Conservation (phyloP, 2,113 vertebrate species). For the Melierax canorus region DNA sequence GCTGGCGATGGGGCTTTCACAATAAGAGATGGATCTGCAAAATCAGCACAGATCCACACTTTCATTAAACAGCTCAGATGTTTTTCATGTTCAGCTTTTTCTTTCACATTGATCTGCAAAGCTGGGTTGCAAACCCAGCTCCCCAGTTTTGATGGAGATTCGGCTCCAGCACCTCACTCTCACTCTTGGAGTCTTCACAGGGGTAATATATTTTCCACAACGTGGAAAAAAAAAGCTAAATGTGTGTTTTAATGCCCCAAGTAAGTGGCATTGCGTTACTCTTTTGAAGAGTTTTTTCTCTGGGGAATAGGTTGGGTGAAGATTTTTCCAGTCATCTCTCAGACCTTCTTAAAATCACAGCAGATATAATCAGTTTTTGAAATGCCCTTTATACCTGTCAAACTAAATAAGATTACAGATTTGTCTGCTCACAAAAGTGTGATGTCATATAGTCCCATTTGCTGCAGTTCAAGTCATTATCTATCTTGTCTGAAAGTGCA, state of each 20-base stretch:
- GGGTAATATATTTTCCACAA: neutral
- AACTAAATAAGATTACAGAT: slow-evolving; percentile 64
- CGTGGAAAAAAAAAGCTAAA: neutral
- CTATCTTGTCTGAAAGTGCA: slow-evolving; percentile 60
- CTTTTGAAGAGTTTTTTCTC: slow-evolving; percentile 33
- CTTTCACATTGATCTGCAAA: neutral
- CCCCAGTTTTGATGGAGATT: neutral
- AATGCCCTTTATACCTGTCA: slow-evolving; percentile 72
- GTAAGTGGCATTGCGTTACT: neutral
- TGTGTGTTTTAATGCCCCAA: neutral
- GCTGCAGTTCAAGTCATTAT: slow-evolving; percentile 57
- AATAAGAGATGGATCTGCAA: neutral
- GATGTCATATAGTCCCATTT: slow-evolving; percentile 69
- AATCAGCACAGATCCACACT: neutral
- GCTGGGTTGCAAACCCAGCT: neutral
- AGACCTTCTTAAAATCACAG: slow-evolving; percentile 63
- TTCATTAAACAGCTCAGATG: neutral
- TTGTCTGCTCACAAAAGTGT: slow-evolving; percentile 62
- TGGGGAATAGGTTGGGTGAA: slow-evolving; percentile 4
- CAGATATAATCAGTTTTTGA: slow-evolving; percentile 67
- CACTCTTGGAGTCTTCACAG: neutral
- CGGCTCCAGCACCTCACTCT: neutral
- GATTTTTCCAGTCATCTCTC: slow-evolving; percentile 47
- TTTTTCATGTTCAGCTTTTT: neutral
- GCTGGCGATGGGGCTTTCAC: neutral